These are phyloP conservation scores for Drosophila borealis DNA, from an alignment of 2,888 invertebrate species.

Conservation along the genomic window DNA sequence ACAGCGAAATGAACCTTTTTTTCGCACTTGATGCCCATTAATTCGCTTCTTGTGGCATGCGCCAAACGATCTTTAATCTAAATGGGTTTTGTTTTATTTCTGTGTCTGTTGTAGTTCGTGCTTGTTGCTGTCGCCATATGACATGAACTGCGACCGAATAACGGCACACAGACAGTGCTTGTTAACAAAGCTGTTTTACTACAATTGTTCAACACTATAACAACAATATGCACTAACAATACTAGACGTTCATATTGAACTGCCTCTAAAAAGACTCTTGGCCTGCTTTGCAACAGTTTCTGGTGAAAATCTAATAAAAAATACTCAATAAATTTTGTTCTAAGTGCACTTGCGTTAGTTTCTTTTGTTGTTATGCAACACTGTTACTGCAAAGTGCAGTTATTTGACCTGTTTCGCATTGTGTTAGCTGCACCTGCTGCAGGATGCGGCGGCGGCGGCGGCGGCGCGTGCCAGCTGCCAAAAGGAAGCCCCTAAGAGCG, in stretches of 20 bases:
- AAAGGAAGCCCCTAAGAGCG: slow-evolving; percentile 23
- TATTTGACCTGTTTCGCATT: neutral
- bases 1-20: slow-evolving; percentile 44
- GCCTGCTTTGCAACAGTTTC: no score
- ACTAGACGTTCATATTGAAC: neutral
- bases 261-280: neutral
- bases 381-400: neutral
- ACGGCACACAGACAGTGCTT: slow-evolving; percentile 9
- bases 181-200: neutral
- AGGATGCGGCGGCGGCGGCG: slow-evolving; percentile 35
- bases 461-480: slow-evolving; percentile 45
- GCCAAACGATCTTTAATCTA: slow-evolving; percentile 48
- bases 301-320: neutral
- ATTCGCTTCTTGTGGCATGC: slow-evolving; percentile 65
- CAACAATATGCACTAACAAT: neutral
- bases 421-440: slow-evolving; percentile 30
- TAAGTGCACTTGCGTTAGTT: neutral
- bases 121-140: slow-evolving; percentile 12
- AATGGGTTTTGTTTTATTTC: slow-evolving; percentile 19
- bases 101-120: neutral
- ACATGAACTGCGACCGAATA: slow-evolving; percentile 19
- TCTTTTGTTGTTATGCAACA: neutral
- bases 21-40: slow-evolving; percentile 70
- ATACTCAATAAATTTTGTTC: neutral
- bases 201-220: neutral